Base-by-base conservation (phyloP, 2,888 invertebrate genomes). In the Malachius bipustulatus region DNA sequence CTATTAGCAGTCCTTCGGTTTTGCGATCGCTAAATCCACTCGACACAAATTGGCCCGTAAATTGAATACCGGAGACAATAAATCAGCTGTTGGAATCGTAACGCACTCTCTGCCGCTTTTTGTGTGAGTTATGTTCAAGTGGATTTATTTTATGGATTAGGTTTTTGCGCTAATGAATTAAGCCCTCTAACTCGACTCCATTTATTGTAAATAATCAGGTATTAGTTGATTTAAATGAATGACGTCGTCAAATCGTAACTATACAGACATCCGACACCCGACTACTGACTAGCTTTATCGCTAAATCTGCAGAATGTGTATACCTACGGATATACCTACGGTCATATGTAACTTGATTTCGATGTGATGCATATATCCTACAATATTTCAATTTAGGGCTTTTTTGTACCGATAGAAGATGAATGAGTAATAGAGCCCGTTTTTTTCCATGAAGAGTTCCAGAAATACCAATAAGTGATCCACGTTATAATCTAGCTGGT, bases 31-130 rank as follows among this genome's bases (percentile, higher is more conserved):
- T 57, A 57, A 59, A 58, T 58, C 54, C 56, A 55, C 57, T 58
- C 54, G 59, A 60, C 61, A 56, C 58, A 60, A 60, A 61, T 61
- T 60, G 60, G 58, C 55, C 56, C 58, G 58, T 61, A 61, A 61
- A 61, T 61, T 59, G 57, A 60, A 58, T 56, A 55, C 56, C 56
- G 53, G 50, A 54, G 51, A 54, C 56, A 50, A 59, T 59, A 59
- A 59, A 60, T 60, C 60, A 56, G 54, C 45, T 48, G 54, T 43
- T 46, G 48, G 54, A 54, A 56, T 55, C 50, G 53, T 54, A 54
- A 55, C 56, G 56, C 54, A 52, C 51, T 48, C 47, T 45, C 45
- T 46, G 49, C 40, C 49, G 46, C 48, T 48, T 50, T 47, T 48
- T 49, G 43, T 45, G 52, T 54, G 55, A 56, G 50, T 56, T 56